phyloP scores from a whole-genome alignment of 2,797 vertebrate genomes.

The Semaprochilodus insignis region DNA sequence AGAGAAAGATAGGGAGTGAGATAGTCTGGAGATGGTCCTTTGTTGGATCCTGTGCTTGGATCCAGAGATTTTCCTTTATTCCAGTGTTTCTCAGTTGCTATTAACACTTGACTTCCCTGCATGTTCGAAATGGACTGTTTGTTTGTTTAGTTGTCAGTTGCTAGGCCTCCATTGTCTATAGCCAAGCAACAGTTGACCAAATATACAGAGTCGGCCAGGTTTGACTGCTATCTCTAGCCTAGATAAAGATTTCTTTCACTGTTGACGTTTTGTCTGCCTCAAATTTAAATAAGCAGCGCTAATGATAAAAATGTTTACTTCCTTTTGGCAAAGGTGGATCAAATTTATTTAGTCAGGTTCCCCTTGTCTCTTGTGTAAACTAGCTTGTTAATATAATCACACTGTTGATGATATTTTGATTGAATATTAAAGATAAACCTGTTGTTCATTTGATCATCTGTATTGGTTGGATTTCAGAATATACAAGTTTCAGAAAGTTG shows the following conservation, averaged over 20 bases:
- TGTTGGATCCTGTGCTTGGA: background rate
- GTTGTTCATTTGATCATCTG: background rate
- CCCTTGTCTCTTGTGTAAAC: background rate
- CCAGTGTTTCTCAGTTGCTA: background rate
- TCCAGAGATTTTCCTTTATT: background rate
- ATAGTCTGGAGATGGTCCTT: background rate
- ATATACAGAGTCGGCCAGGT: constrained; percentile 5
- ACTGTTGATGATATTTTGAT: background rate
- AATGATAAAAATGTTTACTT: background rate
- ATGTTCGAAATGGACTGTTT: background rate
- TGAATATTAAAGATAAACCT: background rate
- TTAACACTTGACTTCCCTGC: background rate
- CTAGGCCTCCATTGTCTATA: background rate
- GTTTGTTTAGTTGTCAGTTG: constrained; percentile 10
- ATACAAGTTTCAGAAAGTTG: background rate
- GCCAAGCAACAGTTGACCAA: background rate
- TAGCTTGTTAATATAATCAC: background rate
- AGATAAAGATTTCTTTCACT: background rate
- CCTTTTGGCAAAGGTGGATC: background rate
- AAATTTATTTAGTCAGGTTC: no score
- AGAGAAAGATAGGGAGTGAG: background rate
- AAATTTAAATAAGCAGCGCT: background rate
- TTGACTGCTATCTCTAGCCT: background rate
- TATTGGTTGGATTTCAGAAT: background rate
- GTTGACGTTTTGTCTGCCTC: no score